Evolutionary conservation across 1,140 invertebrate genomes (phyloP).

Genomic region (Drosophila carrolli): DNA sequence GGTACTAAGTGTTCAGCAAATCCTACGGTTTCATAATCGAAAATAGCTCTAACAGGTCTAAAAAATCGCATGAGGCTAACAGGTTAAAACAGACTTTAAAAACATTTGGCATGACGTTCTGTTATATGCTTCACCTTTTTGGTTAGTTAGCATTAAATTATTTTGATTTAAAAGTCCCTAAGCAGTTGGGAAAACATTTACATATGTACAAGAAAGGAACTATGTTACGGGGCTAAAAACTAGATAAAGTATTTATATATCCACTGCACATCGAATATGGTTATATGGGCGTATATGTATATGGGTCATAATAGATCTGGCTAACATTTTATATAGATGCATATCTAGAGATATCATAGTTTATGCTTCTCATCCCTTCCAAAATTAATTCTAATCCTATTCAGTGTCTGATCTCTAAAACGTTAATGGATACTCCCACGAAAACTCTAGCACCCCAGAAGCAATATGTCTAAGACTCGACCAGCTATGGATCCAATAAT

Average conservation of each 20-base stretch:
- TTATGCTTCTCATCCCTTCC: background rate
- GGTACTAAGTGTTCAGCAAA: constrained; percentile 30
- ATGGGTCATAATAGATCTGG: constrained; percentile 29
- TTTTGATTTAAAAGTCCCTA: constrained; percentile 54
- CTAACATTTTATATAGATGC: constrained; percentile 19
- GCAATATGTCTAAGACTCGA: constrained; percentile 11
- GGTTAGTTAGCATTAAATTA: constrained; percentile 44
- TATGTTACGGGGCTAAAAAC: constrained; percentile 34
- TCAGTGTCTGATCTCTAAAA: constrained; percentile 50
- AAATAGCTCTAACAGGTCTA: constrained; percentile 12
- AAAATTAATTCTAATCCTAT: constrained; percentile 29
- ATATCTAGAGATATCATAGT: background rate
- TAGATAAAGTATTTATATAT: constrained; percentile 23
- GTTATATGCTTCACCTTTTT: constrained; percentile 13
- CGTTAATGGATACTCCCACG: constrained; percentile 4
- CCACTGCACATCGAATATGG: constrained; percentile 25
- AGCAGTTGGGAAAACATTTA: constrained; percentile 49
- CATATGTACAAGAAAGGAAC: constrained; percentile 65
- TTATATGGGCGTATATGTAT: constrained; percentile 13
- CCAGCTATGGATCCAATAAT: constrained; percentile 15
- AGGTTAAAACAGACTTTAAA: constrained; percentile 66
- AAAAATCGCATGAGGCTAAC: constrained; percentile 56
- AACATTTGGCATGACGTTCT: constrained; percentile 56
- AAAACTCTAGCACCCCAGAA: constrained; percentile 43
- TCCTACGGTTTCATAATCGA: constrained; percentile 19